Percentiles rank a stretch among this genome's conserved stretches.
Evolutionary conservation across 2,797 vertebrate genomes (phyloP).

Genomic region (Sebastes cheni): DNA sequence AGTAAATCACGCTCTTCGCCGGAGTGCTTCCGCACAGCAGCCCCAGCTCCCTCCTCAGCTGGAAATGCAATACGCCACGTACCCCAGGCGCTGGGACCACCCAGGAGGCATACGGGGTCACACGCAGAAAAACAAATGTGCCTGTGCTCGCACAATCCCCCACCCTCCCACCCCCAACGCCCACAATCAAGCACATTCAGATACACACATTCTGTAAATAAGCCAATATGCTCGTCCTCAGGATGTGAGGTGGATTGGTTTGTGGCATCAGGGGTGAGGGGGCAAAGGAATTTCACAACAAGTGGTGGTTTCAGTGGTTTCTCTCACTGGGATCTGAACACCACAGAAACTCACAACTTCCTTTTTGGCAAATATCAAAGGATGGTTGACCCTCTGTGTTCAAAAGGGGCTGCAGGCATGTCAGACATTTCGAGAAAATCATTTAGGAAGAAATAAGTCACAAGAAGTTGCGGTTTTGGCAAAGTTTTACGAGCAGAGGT

Average conservation of each 20-base stretch:
- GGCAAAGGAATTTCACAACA: constrained; percentile 68
- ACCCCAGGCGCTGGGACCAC: constrained; percentile 70
- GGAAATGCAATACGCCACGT: constrained; percentile 76
- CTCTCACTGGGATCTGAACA: constrained; percentile 54
- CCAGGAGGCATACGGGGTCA: constrained; percentile 70
- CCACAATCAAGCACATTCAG: constrained; percentile 11
- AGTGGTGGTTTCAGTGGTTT: constrained; percentile 69
- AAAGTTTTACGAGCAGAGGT: not conserved
- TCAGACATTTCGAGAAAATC: constrained; percentile 21
- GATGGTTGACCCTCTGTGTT: constrained; percentile 30
- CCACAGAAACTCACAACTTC: constrained; percentile 63
- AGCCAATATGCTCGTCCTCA: constrained; percentile 35
- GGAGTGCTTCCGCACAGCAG: constrained; percentile 62
- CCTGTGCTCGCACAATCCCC: constrained; percentile 30
- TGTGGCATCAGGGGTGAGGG: constrained; percentile 51
- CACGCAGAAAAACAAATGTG: constrained; percentile 59
- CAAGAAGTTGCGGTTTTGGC: constrained; percentile 13
- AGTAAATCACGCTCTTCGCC: constrained; percentile 69
- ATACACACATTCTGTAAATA: constrained; percentile 18
- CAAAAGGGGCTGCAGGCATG: constrained; percentile 10
- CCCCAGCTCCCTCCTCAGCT: constrained; percentile 63
- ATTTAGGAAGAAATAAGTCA: constrained; percentile 26
- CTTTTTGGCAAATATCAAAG: constrained; percentile 51
- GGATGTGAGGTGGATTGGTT: constrained; percentile 58
- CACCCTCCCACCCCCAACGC: not conserved